Evolutionary conservation across 2,888 invertebrate genomes (phyloP), one percentile per base, ranked within the genome.

Genomic region (Pristionchus maxplancki): DNA sequence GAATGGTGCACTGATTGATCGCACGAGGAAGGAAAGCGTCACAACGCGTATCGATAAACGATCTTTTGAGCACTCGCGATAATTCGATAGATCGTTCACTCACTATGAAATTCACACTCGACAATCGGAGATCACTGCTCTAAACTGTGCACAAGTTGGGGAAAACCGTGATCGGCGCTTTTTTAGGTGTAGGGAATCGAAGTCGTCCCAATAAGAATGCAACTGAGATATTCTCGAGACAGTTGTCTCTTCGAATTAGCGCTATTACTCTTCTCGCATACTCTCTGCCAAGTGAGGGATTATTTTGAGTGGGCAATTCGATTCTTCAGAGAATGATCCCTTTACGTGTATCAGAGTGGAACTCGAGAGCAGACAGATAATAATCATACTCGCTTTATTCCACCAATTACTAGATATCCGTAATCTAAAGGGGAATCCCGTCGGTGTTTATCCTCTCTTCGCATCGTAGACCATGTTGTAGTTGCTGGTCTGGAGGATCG

Each of bases 381-480:
- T n/a, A 20, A 40, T 37, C 24, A 20, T 20, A 71, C 17, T 71
- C 71, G 20, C 37, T 71, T 71, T 71, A 71, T 71, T 37, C 71
- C 17, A 71, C 24, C 8, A 1, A 24, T 40, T 58, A 58, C 17
- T 24, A 17, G 28, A 28, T 64, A 71, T 71, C 6, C 2, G 37
- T 37, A 20, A 40, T 34, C 37, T 71, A 6, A 8, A 17, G 24
- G n/a, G 20, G 8, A 5, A 37, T 37, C 15, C 64, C 31, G 31
- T 31, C 11, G 62, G 58, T 31, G 8, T 78, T 15, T 78, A 78
- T 78, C 78, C 71, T 74, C 71, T 74, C 71, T 74, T 81, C 37
- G 81, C 81, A 28, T 83, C 53, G 53, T 83, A 83, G 5, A 24
- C 53, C 53, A 83, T 31, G 15, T 83, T 83, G 82, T 83, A 83